A percentile compares a stretch with the other conserved stretches of the same genome.
Conservation (phyloP, 2,113 vertebrate species). For the Strigops habroptila region DNA sequence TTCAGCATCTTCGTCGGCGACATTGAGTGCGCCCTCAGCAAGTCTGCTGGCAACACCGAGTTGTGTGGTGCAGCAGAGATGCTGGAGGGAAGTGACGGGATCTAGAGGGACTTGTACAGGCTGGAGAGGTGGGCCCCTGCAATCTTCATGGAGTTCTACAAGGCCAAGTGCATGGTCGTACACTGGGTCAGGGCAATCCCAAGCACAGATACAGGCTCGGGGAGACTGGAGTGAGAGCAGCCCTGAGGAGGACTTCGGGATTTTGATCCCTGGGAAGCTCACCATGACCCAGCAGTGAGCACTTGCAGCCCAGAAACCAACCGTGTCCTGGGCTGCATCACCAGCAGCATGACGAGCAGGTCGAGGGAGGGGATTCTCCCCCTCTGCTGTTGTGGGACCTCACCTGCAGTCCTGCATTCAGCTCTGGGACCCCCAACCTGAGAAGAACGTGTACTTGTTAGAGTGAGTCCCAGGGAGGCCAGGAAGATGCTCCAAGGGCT, state of each 20-base stretch:
- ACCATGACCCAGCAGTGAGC: no score
- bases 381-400: neutral
- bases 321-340: neutral
- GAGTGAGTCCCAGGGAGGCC: neutral
- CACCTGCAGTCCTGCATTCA: no score
- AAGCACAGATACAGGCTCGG: neutral
- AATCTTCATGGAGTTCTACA: neutral
- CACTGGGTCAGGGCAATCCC: neutral
- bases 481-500: neutral
- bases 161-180: neutral
- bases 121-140: neutral
- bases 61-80: neutral
- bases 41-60: neutral
- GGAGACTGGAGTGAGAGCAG: no score
- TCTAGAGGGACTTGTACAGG: neutral
- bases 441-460: neutral
- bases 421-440: neutral
- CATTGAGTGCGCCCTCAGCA: neutral
- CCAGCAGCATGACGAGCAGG: no score
- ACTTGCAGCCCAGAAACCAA: neutral
- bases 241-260: no score
- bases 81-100: neutral
- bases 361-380: neutral
- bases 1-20: neutral
- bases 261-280: no score